These are phyloP conservation scores for Pseudochirops cupreus DNA, from an alignment of 2,797 vertebrate genomes.

Conservation along the genomic window DNA sequence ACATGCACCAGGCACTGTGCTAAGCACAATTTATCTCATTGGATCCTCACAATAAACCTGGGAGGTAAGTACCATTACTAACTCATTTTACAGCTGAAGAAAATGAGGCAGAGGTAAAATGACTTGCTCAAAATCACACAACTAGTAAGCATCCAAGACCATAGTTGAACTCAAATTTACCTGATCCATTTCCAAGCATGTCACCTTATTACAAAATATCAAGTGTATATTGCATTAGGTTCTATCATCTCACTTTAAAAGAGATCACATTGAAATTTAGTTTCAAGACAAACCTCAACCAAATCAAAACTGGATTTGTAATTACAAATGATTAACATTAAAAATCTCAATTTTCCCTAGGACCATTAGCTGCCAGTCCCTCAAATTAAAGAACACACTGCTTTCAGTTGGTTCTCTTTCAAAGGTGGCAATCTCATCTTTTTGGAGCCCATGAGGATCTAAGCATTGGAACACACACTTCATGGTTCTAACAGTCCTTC, in stretches of 20 bases:
- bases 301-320: not conserved
- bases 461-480: no score
- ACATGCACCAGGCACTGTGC: not conserved
- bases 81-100: not conserved
- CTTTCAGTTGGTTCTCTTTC: not conserved
- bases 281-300: not conserved
- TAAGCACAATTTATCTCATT: not conserved
- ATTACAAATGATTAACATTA: not conserved
- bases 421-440: not conserved
- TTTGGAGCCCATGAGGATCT: no score
- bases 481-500: no score
- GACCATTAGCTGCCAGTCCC: not conserved
- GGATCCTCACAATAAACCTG: not conserved
- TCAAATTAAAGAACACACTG: not conserved
- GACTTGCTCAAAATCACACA: not conserved
- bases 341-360: not conserved
- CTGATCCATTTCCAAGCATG: not conserved
- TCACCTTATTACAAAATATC: not conserved
- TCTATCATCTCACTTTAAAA: not conserved
- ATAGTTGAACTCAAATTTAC: not conserved
- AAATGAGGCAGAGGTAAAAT: not conserved
- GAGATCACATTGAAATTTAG: not conserved
- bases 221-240: not conserved
- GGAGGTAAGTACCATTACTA: not conserved
- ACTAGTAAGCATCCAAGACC: not conserved